Conservation (phyloP, 2,113 vertebrate genomes). For the Alosa alosa region DNA sequence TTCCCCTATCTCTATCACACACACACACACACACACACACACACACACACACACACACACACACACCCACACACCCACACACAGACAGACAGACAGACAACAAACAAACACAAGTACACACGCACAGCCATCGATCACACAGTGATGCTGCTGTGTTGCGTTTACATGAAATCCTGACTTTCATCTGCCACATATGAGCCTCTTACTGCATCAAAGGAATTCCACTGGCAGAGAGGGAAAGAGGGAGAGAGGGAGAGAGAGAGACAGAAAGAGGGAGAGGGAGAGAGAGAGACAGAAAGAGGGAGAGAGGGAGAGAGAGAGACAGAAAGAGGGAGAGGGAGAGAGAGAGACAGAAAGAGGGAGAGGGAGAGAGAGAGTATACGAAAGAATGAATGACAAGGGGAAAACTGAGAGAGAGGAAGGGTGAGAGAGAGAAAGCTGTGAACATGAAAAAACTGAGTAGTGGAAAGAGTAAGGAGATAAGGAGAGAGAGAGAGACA, state of each 20-base stretch:
- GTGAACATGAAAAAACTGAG: no score
- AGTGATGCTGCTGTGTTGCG: no score
- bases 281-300: background rate
- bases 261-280: background rate
- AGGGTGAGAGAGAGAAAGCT: background rate
- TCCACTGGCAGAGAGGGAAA: background rate
- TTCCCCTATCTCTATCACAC: background rate
- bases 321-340: no score
- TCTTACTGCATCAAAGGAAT: background rate
- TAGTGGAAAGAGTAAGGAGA: no score
- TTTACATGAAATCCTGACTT: no score
- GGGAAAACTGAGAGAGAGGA: background rate
- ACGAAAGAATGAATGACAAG: no score
- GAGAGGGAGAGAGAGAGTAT: background rate
- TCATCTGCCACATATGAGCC: no score
- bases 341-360: background rate
- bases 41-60: background rate
- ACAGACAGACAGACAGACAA: background rate
- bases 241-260: background rate
- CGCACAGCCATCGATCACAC: background rate
- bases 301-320: background rate
- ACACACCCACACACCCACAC: no score
- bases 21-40: slow-evolving; percentile 2
- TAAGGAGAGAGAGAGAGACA: background rate
- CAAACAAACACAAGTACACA: background rate